These are phyloP conservation scores for Epistrophe grossulariae DNA, from an alignment of 2,888 invertebrate species.

Conservation along the genomic window DNA sequence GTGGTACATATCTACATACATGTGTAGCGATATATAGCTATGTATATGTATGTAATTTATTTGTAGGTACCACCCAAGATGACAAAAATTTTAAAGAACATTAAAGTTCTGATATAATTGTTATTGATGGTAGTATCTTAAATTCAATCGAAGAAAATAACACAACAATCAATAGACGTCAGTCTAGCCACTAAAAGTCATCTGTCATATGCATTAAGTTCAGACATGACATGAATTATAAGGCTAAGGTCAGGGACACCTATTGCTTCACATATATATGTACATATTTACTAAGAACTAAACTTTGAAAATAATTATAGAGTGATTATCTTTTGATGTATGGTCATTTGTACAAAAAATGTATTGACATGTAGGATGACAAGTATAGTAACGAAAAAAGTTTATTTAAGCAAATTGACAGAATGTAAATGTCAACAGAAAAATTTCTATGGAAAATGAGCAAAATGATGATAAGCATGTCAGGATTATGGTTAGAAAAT, in stretches of 20 bases:
- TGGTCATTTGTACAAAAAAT: not conserved
- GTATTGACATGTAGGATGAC: not conserved
- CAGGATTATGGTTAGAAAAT: too few relatives aligned
- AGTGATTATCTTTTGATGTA: not conserved
- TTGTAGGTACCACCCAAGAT: not conserved
- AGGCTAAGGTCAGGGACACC: not conserved
- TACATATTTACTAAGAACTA: not conserved
- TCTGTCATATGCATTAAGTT: conserved; percentile 3
- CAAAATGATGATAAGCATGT: too few relatives aligned
- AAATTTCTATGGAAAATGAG: too few relatives aligned
- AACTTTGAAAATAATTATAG: conserved; percentile 4
- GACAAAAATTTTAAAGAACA: not conserved
- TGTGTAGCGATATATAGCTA: too few relatives aligned
- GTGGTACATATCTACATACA: too few relatives aligned
- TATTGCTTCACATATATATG: not conserved
- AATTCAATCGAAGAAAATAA: not conserved
- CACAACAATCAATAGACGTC: not conserved
- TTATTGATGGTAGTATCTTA: not conserved
- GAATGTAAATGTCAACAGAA: too few relatives aligned
- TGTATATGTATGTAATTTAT: not conserved
- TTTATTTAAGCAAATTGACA: too few relatives aligned
- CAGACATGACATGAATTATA: conserved; percentile 4
- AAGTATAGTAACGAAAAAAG: too few relatives aligned
- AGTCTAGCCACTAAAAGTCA: conserved; percentile 26
- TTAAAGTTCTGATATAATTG: not conserved